phyloP scores from a whole-genome alignment of 2,113 vertebrate species.

The Microtus richardsoni region DNA sequence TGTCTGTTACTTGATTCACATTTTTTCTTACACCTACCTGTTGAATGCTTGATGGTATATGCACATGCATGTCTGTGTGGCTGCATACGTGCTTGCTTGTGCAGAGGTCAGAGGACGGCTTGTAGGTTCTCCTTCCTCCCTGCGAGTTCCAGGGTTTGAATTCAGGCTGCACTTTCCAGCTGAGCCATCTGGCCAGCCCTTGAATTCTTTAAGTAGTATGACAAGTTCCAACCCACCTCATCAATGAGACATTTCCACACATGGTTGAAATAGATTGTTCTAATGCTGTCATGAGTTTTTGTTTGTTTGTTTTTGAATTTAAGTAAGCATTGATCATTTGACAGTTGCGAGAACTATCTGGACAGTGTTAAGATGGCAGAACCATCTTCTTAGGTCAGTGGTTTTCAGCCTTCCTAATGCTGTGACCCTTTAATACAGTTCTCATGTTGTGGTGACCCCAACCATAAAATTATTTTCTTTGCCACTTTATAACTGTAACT shows the following conservation, averaged over 20 bases:
- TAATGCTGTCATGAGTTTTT: constrained; percentile 38
- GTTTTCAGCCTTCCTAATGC: not conserved
- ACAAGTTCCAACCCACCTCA: not conserved
- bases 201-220: not conserved
- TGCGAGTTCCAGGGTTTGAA: too few relatives aligned
- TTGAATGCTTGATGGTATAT: not conserved
- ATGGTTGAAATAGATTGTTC: not conserved
- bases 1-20: not conserved
- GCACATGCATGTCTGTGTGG: not conserved
- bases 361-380: constrained; percentile 58
- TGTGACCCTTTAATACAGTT: not conserved
- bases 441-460: not conserved
- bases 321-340: constrained; percentile 66
- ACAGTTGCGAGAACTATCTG: constrained; percentile 64
- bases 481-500: not conserved
- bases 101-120: not conserved
- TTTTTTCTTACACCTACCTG: not conserved
- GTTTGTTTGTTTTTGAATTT: constrained; percentile 59
- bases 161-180: not conserved
- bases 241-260: not conserved
- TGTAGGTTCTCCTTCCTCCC: not conserved
- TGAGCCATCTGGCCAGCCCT: not conserved
- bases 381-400: not conserved
- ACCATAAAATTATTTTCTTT: not conserved
- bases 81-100: not conserved